Conservation (phyloP, 2,888 invertebrate species). For the Callyntrura guangdongensis region DNA sequence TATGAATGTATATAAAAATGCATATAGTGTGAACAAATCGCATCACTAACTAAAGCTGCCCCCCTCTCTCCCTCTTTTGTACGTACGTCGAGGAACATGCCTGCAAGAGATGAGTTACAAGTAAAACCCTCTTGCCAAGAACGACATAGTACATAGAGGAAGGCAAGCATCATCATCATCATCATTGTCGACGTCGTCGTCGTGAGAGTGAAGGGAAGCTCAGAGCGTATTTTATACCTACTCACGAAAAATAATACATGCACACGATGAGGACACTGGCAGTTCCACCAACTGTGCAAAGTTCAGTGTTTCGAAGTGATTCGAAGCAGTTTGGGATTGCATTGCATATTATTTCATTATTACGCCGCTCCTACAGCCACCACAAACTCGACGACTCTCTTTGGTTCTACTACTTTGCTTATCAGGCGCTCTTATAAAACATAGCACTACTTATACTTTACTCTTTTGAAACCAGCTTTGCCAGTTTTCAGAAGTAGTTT, state of each 20-base stretch:
- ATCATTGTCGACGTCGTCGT: conserved; percentile 20
- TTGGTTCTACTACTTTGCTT: background rate
- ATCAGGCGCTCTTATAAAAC: background rate
- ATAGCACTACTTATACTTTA: background rate
- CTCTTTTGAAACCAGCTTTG: conserved; percentile 75
- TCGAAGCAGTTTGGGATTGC: conserved; percentile 47
- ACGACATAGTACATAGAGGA: conserved; percentile 41
- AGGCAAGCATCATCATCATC: conserved; percentile 50
- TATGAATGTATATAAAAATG: background rate
- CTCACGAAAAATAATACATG: conserved; percentile 19
- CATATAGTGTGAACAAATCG: background rate
- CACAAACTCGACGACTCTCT: background rate
- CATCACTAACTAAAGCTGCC: conserved; percentile 24
- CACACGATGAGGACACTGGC: conserved; percentile 1
- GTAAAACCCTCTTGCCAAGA: conserved; percentile 56
- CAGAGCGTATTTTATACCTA: conserved; percentile 45
- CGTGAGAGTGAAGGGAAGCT: conserved; percentile 55
- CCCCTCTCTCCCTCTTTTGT: background rate
- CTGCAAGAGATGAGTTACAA: conserved; percentile 68
- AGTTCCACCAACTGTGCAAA: conserved; percentile 57
- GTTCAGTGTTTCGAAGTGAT: conserved; percentile 59
- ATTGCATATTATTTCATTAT: conserved; percentile 47
- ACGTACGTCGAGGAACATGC: conserved; percentile 18
- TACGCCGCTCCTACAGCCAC: background rate
- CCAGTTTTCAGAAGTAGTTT: conserved; percentile 62